These are phyloP conservation scores for Tricholaema leucomelas DNA, from an alignment of 2,113 vertebrate species.

Conservation along the genomic window DNA sequence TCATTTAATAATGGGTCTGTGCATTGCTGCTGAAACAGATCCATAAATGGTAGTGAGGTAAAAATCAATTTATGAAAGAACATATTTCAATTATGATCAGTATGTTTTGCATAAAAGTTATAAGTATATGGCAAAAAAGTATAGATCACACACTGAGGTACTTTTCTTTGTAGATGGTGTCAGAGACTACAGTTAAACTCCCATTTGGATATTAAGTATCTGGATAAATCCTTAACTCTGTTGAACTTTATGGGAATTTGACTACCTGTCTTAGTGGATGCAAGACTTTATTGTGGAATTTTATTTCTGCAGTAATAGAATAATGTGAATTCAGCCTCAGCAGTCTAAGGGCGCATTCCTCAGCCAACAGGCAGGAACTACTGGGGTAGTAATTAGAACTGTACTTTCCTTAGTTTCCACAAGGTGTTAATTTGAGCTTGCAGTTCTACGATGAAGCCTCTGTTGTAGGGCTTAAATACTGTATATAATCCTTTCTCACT, in stretches of 20 bases:
- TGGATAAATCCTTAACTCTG: neutral
- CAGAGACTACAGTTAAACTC: neutral
- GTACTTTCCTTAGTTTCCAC: neutral
- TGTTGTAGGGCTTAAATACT: neutral
- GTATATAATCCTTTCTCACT: neutral
- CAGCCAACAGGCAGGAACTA: neutral
- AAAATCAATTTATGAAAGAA: conserved; percentile 7
- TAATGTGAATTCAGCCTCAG: neutral
- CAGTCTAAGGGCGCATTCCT: neutral
- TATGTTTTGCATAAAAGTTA: neutral
- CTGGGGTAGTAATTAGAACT: neutral
- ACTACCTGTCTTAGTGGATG: neutral
- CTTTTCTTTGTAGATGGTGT: neutral
- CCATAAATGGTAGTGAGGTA: neutral
- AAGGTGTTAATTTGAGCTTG: neutral
- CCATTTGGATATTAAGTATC: neutral
- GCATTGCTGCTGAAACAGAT: neutral
- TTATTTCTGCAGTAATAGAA: neutral
- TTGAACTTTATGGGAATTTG: neutral
- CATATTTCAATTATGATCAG: neutral
- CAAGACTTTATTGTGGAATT: neutral
- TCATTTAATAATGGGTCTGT: conserved; percentile 23
- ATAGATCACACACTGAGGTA: neutral
- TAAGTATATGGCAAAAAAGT: neutral
- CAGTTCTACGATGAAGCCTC: neutral